Evolutionary conservation across 2,888 invertebrate genomes (phyloP).

Genomic region (Arenicola marina): DNA sequence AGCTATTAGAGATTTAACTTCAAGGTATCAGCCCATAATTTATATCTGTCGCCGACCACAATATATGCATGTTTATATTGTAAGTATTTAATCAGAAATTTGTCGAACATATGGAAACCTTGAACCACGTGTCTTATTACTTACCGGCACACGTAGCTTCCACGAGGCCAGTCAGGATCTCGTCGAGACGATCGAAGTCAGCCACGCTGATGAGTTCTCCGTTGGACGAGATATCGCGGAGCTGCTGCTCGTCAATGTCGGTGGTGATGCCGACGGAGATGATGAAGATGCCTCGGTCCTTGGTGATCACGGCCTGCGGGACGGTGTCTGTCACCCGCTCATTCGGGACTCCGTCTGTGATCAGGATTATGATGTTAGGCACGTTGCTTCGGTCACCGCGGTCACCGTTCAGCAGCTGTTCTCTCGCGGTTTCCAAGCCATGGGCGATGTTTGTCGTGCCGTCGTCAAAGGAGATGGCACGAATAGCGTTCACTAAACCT

Average conservation of each 20-base stretch:
- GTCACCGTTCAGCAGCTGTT: conserved; percentile 12
- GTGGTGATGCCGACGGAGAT: conserved; percentile 34
- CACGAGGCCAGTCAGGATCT: too few species aligned
- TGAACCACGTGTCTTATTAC: too few species aligned
- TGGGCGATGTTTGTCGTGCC: conserved; percentile 48
- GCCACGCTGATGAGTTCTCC: neutral
- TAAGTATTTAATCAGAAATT: too few species aligned
- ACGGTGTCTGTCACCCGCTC: conserved; percentile 24
- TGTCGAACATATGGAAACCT: too few species aligned
- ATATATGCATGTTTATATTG: too few species aligned
- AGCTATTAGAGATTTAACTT: too few species aligned
- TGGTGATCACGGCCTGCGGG: conserved; percentile 29
- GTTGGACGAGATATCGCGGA: neutral
- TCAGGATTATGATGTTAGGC: conserved; percentile 25
- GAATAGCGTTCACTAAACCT: conserved; percentile 31
- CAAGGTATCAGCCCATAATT: too few species aligned
- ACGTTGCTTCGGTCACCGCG: conserved; percentile 26
- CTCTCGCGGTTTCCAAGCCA: conserved; percentile 34
- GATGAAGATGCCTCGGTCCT: conserved; percentile 30
- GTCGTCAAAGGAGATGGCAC: conserved; percentile 37
- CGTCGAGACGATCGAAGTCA: neutral
- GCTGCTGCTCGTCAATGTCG: conserved; percentile 1
- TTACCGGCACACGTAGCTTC: too few species aligned
- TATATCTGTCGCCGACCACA: too few species aligned
- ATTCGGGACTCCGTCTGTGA: conserved; percentile 18